Evolutionary conservation across 1,140 invertebrate genomes (phyloP).

Genomic region (Sitobion miscanthi): DNA sequence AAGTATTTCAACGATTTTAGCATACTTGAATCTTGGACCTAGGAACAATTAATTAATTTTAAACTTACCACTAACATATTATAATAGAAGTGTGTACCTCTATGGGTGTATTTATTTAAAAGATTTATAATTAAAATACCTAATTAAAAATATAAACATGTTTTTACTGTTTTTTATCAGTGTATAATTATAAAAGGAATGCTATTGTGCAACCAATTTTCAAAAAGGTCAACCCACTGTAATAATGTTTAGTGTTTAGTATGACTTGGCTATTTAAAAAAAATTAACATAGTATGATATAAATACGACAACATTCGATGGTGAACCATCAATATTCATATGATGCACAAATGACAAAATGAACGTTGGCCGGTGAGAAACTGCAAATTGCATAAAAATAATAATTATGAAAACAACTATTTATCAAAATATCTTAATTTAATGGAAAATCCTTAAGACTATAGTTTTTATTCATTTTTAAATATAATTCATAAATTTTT

Average conservation of each 20-base stretch:
- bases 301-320: background rate
- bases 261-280: background rate
- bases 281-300: background rate
- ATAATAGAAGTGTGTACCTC: background rate
- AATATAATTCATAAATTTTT: background rate
- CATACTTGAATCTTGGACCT: background rate
- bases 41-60: background rate
- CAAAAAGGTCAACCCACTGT: background rate
- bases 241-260: background rate
- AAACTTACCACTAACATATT: background rate
- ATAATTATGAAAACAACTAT: background rate
- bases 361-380: background rate
- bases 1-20: background rate
- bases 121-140: background rate
- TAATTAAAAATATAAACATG: conserved; percentile 1
- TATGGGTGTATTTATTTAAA: background rate
- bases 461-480: conserved; percentile 19
- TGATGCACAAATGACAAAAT: background rate
- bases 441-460: conserved; percentile 25
- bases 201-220: background rate
- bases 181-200: background rate
- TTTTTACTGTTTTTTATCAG: background rate
- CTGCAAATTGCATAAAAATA: background rate
- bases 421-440: conserved; percentile 36
- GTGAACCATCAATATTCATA: background rate